These are phyloP conservation scores for Gymnoscelis rufifasciata DNA, from an alignment of 2,888 invertebrate genomes.

Conservation along the genomic window DNA sequence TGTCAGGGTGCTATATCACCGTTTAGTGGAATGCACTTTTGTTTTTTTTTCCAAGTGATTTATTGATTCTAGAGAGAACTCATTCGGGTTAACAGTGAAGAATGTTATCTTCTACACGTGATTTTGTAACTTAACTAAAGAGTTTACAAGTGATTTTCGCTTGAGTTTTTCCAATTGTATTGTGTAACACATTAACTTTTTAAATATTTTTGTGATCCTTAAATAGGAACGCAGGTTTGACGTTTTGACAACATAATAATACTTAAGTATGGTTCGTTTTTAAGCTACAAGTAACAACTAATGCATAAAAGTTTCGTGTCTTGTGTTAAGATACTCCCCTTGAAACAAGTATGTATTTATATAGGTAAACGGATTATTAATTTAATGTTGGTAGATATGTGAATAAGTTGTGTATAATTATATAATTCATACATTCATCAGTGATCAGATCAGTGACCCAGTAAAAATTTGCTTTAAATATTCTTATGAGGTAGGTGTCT, in stretches of 20 bases:
- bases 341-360: no score
- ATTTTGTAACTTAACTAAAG: constrained; percentile 1
- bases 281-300: no score
- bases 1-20: constrained; percentile 28
- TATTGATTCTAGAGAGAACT: constrained; percentile 25
- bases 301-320: no score
- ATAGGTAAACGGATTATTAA: no score
- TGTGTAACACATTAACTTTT: not conserved
- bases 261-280: no score
- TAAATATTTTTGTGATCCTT: constrained; percentile 3
- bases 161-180: not conserved
- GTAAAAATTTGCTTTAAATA: no score
- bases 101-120: constrained; percentile 12
- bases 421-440: no score
- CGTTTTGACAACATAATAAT: constrained; percentile 6
- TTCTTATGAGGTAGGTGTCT: no score
- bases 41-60: constrained; percentile 31
- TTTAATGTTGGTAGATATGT: no score
- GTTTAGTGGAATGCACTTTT: constrained; percentile 32
- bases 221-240: constrained; percentile 3
- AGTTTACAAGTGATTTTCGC: not conserved
- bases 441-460: no score
- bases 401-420: no score
- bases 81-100: constrained; percentile 17
- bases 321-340: no score